Base-by-base conservation (phyloP, 1,140 invertebrate genomes). In the Drosophila nasuta region DNA sequence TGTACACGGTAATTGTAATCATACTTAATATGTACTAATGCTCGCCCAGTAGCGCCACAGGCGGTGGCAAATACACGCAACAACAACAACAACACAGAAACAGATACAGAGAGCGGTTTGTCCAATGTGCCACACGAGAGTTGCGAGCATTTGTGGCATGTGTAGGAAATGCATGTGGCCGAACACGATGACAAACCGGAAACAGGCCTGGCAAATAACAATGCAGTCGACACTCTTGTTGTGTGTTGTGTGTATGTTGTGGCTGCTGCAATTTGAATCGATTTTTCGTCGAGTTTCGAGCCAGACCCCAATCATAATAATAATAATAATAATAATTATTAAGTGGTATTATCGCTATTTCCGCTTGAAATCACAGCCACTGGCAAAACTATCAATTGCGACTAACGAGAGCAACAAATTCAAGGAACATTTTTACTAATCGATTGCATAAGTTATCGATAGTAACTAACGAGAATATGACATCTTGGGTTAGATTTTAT, bases 131-230 rank as follows among this genome's bases (percentile, higher is more conserved):
- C 17, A 57, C 17, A 25, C 17, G 30, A 45, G 60, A 66, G 70
- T 58, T 49, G 33, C 49, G 54, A 51, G 54, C 38, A 52, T 73
- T 58, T 67, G 46, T 63, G 46, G 57, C 38, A 65, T 43, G 6
- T 70, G 17, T 54, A 66, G 79, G 82, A 87, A 87, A 72, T 72
- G 49, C 66, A 72, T 82, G 54, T 79, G 74, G 64, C 48, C 70
- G 54, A 81, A 77, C 72, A 71, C 59, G 54, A 51, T 38, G 57
- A 60, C 65, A 67, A 70, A 69, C 72, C 62, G 72, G 72, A 75
- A 75, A 58, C 72, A 70, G 49, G 45, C 49, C 66, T 57, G 30
- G 45, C 66, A 69, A 68, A 75, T 75, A 70, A 59, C 46, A 75
- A 64, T 33, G 28, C 66, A 65, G 15, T 65, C 54, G 33, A 35